Conservation (phyloP, 2,797 vertebrate genomes). For the Taeniopygia guttata region DNA sequence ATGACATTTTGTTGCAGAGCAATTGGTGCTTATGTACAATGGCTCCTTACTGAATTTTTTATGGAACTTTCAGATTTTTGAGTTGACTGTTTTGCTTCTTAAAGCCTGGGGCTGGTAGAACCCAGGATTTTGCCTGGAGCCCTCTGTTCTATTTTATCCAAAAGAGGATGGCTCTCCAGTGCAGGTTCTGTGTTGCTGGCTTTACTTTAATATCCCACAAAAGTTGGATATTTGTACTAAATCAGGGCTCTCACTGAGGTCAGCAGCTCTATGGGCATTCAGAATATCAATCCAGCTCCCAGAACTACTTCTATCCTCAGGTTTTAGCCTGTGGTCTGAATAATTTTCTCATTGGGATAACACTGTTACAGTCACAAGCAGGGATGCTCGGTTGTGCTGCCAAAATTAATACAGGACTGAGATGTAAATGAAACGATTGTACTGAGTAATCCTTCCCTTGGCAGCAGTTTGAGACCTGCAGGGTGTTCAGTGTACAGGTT, state of each 20-base stretch:
- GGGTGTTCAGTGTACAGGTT: constrained; percentile 34
- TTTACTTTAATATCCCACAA: neutral
- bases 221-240: neutral
- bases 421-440: constrained; percentile 47
- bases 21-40: neutral
- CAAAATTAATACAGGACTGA: constrained; percentile 23
- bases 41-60: neutral
- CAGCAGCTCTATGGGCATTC: neutral
- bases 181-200: neutral
- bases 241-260: neutral
- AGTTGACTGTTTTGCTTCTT: neutral
- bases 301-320: neutral
- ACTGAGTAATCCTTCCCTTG: constrained; percentile 11
- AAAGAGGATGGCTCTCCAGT: neutral
- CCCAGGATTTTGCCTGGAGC: neutral
- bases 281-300: neutral
- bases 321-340: neutral
- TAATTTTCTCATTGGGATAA: neutral
- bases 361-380: neutral
- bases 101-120: neutral
- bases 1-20: neutral
- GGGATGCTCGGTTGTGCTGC: neutral
- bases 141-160: neutral
- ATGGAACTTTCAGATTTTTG: neutral
- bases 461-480: constrained; percentile 17